Evolutionary conservation across 2,888 invertebrate genomes (phyloP).

Genomic region (Cosmia trapezina): DNA sequence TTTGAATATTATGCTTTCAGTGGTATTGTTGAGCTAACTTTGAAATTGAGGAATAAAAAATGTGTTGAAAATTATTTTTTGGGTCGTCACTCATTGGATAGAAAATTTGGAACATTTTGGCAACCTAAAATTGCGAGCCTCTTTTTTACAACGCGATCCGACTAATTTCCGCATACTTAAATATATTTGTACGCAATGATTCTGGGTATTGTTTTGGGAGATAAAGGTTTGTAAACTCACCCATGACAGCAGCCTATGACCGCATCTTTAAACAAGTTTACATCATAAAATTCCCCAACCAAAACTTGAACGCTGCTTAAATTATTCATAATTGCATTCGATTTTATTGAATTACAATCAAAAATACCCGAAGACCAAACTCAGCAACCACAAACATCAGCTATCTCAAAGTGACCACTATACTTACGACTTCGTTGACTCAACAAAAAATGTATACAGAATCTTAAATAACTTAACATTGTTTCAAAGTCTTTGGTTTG

Average conservation of each 20-base stretch:
- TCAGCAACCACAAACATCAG: constrained; percentile 25
- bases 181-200: not conserved
- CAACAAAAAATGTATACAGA: constrained; percentile 41
- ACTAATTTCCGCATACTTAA: not conserved
- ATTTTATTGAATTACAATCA: not conserved
- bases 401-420: constrained; percentile 27
- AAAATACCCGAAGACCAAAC: not conserved
- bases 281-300: not conserved
- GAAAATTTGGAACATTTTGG: not conserved
- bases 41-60: constrained; percentile 22
- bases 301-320: not conserved
- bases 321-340: not conserved
- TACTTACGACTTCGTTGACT: constrained; percentile 11
- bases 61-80: not conserved
- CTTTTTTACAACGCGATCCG: constrained; percentile 7
- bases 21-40: constrained; percentile 46
- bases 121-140: not conserved
- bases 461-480: constrained; percentile 54
- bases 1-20: constrained; percentile 45
- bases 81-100: not conserved
- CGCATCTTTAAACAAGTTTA: not conserved
- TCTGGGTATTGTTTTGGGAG: not conserved
- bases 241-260: not conserved
- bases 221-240: not conserved
- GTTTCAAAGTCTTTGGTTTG: constrained; percentile 54